Conservation (phyloP, 2,797 vertebrate genomes). For the Lycodopsis pacificus region DNA sequence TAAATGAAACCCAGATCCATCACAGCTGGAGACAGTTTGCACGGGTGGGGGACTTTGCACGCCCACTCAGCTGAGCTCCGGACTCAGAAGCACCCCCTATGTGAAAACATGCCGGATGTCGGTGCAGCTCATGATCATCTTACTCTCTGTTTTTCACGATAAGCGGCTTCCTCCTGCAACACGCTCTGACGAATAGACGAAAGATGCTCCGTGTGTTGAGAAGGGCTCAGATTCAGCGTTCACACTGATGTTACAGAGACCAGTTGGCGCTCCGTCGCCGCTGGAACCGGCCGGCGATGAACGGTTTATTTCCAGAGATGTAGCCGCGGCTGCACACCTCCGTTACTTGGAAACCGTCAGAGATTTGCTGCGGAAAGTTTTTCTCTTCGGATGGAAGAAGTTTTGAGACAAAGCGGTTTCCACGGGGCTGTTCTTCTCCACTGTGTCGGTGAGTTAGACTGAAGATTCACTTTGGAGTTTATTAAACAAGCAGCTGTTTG, state of each 20-base stretch:
- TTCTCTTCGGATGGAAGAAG: constrained; percentile 59
- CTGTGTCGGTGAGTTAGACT: constrained; percentile 51
- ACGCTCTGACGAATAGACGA: neutral
- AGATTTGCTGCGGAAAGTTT: constrained; percentile 60
- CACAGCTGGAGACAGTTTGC: neutral
- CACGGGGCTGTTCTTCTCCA: constrained; percentile 25
- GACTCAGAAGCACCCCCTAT: constrained; percentile 62
- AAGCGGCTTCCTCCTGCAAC: constrained; percentile 31
- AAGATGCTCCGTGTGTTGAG: constrained; percentile 9
- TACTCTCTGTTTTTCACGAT: constrained; percentile 43
- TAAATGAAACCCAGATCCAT: constrained; percentile 12
- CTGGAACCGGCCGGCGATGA: constrained; percentile 18
- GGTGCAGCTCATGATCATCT: constrained; percentile 49
- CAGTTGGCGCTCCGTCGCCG: neutral
- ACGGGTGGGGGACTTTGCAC: constrained; percentile 41
- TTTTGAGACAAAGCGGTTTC: constrained; percentile 51
- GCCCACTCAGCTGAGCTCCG: constrained; percentile 56
- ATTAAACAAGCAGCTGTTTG: neutral
- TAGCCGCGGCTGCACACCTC: constrained; percentile 43
- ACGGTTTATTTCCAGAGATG: constrained; percentile 53
- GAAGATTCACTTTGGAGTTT: neutral
- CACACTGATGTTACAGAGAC: neutral
- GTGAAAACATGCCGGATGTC: constrained; percentile 76
- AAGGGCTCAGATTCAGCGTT: neutral
- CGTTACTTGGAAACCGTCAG: constrained; percentile 45